These are phyloP conservation scores for Ptilonorhynchus violaceus DNA, from an alignment of 2,113 vertebrate genomes.

Conservation along the genomic window DNA sequence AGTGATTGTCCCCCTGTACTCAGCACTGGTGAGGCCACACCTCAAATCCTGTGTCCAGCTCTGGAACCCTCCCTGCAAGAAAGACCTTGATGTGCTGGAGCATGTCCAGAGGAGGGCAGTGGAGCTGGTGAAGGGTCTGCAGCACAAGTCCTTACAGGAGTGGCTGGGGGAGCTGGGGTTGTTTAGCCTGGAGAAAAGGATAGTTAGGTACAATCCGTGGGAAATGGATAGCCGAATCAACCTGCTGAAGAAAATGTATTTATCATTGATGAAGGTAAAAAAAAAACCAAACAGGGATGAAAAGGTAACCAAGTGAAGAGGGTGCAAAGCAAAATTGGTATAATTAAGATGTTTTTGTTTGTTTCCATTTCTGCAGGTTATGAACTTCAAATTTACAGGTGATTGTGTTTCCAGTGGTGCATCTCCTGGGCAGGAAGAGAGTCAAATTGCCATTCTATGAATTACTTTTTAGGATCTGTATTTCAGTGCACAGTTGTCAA, in stretches of 20 bases:
- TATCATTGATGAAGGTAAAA: background rate
- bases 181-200: background rate
- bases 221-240: background rate
- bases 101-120: background rate
- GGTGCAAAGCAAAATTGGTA: background rate
- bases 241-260: background rate
- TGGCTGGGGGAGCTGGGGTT: background rate
- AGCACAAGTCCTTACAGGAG: background rate
- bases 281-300: background rate
- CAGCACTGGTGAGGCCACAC: accelerated
- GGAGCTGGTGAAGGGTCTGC: background rate
- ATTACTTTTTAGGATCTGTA: background rate
- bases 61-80: background rate
- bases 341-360: background rate
- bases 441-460: background rate
- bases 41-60: background rate
- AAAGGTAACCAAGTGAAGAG: background rate
- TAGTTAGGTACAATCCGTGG: background rate
- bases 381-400: background rate
- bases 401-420: background rate
- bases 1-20: background rate
- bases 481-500: background rate
- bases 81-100: background rate
- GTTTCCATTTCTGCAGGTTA: background rate
- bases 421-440: background rate